phyloP scores from a whole-genome alignment of 2,888 invertebrate species.

The Boloria euphrosyne region DNA sequence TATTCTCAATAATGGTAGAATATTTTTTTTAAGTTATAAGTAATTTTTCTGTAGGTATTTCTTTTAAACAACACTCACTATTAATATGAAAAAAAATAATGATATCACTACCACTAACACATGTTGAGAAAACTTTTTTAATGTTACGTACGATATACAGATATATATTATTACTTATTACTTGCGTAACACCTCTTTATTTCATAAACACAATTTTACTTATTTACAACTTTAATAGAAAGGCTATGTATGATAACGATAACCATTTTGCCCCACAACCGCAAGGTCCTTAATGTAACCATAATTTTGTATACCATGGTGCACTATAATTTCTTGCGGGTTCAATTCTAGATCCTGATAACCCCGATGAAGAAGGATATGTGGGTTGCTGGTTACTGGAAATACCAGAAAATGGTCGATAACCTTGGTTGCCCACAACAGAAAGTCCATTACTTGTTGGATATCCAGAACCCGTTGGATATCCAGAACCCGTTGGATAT shows the following conservation, averaged over 20 bases:
- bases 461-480: neutral
- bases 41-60: too few species aligned
- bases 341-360: conserved; percentile 11
- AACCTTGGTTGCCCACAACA: neutral
- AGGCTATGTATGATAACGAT: conserved; percentile 7
- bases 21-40: too few species aligned
- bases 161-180: too few species aligned
- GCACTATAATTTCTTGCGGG: conserved; percentile 2
- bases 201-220: neutral
- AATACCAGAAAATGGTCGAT: neutral
- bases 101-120: too few species aligned
- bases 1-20: too few species aligned
- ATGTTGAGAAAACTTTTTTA: too few species aligned
- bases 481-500: conserved; percentile 10
- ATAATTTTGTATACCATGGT: conserved; percentile 5
- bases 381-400: neutral
- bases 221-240: conserved; percentile 4
- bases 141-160: too few species aligned
- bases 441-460: neutral
- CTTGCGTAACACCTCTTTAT: too few species aligned
- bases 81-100: too few species aligned
- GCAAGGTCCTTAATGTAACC: neutral
- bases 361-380: conserved; percentile 13
- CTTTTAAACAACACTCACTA: too few species aligned
- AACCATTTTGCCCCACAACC: too few species aligned